These are phyloP conservation scores for Fragum fragum DNA, from an alignment of 2,888 invertebrate genomes.

Conservation along the genomic window DNA sequence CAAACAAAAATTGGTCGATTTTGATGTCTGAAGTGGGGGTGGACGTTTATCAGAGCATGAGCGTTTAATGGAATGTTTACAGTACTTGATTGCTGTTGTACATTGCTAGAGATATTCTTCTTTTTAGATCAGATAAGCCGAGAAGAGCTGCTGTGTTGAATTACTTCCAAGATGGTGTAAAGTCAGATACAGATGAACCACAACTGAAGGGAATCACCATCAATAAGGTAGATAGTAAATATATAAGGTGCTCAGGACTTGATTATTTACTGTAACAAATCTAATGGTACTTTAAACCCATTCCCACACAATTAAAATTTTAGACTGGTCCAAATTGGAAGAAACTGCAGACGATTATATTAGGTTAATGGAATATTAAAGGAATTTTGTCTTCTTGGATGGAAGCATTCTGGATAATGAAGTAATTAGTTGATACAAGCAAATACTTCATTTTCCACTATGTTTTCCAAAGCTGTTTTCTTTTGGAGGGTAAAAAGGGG, in stretches of 20 bases:
- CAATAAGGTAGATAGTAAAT: slow-evolving; percentile 71
- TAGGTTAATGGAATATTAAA: background rate
- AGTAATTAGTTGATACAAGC: slow-evolving; percentile 4
- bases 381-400: background rate
- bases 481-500: background rate
- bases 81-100: too few species aligned
- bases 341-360: background rate
- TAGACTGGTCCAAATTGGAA: background rate
- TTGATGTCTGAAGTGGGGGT: too few species aligned
- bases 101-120: background rate
- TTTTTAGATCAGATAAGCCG: slow-evolving; percentile 75
- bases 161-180: slow-evolving; percentile 84
- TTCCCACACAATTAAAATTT: background rate
- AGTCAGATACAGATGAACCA: slow-evolving; percentile 77
- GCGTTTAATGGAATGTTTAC: too few species aligned
- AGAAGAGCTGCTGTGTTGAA: slow-evolving; percentile 83
- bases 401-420: slow-evolving; percentile 2
- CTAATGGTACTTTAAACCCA: too few species aligned
- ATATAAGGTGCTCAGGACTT: too few species aligned
- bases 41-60: too few species aligned
- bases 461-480: background rate
- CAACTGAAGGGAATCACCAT: slow-evolving; percentile 76
- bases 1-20: too few species aligned
- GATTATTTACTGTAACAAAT: too few species aligned
- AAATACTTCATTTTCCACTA: slow-evolving; percentile 1